Evolutionary conservation across 1,140 invertebrate genomes (phyloP), one percentile per base, ranked within the genome.

Genomic region (Bombus superbus): DNA sequence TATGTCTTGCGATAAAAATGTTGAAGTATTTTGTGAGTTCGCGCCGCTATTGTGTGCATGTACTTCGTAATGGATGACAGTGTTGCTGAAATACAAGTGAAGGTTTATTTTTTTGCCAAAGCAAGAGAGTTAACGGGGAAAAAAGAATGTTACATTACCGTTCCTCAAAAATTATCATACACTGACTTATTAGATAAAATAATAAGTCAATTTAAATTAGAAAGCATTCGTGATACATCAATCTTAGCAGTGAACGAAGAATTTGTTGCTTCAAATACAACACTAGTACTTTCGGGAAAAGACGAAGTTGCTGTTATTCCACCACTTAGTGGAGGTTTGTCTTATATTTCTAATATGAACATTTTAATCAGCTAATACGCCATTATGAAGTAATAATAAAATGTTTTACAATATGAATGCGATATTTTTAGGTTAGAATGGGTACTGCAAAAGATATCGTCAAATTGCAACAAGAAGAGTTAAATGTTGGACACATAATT

Each of bases 221-320:
- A 96, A 80, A 92, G 95, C n/a, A 97, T 99, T 62, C 95, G 96
- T 88, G 95, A 97, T 53, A 97, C 96, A 91, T 94, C 98, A 62
- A 96, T 98, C 47, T 90, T 99, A 83, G 97, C 98, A 5, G 94
- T 98, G 47, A 98, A 99, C 94, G 97, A 98, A 93, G 96, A 97
- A 88, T 98, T 98, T 89, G 94, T 97, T 2, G 87, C 92, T 38
- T 89, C 94, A n/a, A 95, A 97, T 86, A 93, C 90, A 5, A 73
- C 89, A 22, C 90, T 98, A 59, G 88, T 93, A 11, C 93, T 98
- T 22, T 95, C 95, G 57, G 94, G 96, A 25, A 96, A 96, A 71
- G 98, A 98, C 95, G 97, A 97, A 94, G 96, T 98, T 87, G 98
- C 98, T 89, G 96, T 98, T 10, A 98, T 98, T 91, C 98, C 98